These are phyloP conservation scores for Uropetala carovei DNA, from an alignment of 2,888 invertebrate species.

Conservation along the genomic window DNA sequence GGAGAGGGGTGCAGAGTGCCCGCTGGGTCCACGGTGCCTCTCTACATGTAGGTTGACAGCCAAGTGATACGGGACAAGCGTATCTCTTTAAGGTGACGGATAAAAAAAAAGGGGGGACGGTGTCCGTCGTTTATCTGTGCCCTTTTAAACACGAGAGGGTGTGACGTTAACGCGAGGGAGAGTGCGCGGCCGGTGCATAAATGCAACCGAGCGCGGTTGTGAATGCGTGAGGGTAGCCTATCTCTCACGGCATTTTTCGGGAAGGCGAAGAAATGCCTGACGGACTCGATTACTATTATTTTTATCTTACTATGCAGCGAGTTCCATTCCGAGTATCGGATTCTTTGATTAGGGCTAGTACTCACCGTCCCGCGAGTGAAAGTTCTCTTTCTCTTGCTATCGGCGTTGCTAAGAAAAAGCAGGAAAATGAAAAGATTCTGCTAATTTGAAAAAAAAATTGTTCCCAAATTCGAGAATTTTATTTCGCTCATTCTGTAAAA, in stretches of 20 bases:
- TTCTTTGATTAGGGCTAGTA: no score
- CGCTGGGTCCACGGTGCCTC: neutral
- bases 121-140: neutral
- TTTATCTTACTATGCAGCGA: no score
- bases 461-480: no score
- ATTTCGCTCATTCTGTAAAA: no score
- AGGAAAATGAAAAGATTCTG: no score
- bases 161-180: neutral
- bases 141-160: neutral
- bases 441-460: no score
- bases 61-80: neutral
- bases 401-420: no score
- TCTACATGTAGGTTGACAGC: neutral
- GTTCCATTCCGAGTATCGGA: no score
- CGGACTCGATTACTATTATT: no score
- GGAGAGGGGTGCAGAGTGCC: neutral
- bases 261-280: neutral
- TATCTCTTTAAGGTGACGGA: neutral
- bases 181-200: neutral
- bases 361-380: no score
- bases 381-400: no score
- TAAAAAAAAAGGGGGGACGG: neutral
- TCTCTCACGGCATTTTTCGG: constrained; percentile 35
- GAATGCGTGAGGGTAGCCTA: neutral
- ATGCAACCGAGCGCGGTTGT: constrained; percentile 14